Evolutionary conservation across 2,888 invertebrate genomes (phyloP), one percentile per base, ranked within the genome.

Genomic region (Saturnia japonica): DNA sequence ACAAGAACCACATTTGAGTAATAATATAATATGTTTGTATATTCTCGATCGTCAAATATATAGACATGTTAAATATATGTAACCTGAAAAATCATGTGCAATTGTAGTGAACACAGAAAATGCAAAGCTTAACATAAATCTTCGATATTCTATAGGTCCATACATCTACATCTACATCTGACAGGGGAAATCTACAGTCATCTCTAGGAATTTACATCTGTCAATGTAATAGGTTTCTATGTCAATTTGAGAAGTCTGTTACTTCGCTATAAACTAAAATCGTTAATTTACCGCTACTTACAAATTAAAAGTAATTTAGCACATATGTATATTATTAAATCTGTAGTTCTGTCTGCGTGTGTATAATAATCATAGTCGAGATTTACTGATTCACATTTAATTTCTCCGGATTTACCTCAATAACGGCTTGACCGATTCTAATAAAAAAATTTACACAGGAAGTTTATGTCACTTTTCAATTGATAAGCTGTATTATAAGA

Each of bases 121-220:
- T 71, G 74, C 71, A 51, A 45, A 67, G 16, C 68, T 68, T 47
- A 68, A 72, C 74, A 76, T 77, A 74, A 76, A 77, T 77, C 71
- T 72, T 72, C 71, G 67, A 68, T 69, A 68, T 68, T 68, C 72
- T 70, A 73, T 71, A 68, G 74, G 74, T 73, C 74, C 72, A 73
- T 75, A 75, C 72, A 74, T 77, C n/a, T n/a, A n/a, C 74, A 72
- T 67, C n/a, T n/a, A n/a, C n/a, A n/a, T 72, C 70, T 72, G 71
- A 72, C 73, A 72, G 68, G 73, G 72, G 70, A 73, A 68, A 73
- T 72, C 72, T 68, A 57, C 42, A 70, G 25, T 43, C 60, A 42
- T 64, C 68, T 28, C 22, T 60, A 22, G 45, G 54, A 19, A 70
- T 70, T 66, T 45, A 28, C 69, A 70, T 70, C 64, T 64, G 66